Base-by-base conservation (phyloP, 2,797 vertebrate genomes). In the Apodemus agrarius region DNA sequence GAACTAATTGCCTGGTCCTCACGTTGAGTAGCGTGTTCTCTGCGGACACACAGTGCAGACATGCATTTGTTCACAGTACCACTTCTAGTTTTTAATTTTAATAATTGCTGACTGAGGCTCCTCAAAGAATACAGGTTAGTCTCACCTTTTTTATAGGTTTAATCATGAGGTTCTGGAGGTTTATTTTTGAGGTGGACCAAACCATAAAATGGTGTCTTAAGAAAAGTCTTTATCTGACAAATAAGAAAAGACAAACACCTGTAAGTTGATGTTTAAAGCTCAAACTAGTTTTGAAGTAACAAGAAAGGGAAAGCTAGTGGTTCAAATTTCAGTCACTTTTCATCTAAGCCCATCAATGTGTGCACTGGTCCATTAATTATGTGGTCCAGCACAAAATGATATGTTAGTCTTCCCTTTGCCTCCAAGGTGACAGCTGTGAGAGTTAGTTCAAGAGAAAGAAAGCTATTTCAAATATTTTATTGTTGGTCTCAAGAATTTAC, bases 291-390 rank as follows among this genome's bases (percentile, higher is more conserved):
- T 98, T 98, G 98, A 98, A 98, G 96, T 97, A 96, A 95, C 97
- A 98, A 98, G 98, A 98, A 98, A 98, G 98, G 93, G 96, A 97
- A 97, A 98, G 97, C 92, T 97, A 97, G 98, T 67, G 97, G 98
- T 98, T 99, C 98, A 98, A 93, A 98, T 98, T 99, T 99, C 98
- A 99, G 93, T 98, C 97, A 97, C 98, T 98, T 98, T 98, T 98
- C 98, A 98, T 96, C 97, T 98, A 97, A 98, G 95, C 74, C 94
- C 94, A 96, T 98, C 96, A 98, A 97, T 98, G 98, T 98, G 98
- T 99, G 98, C 98, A 98, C 83, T 98, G 98, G 98, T 97, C 98
- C 98, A 98, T 98, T 97, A 98, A 98, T 97, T 98, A 98, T 98
- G 98, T 98, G 98, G 97, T 79, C 97, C 97, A 98, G 98, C 98